Base-by-base conservation (phyloP, 2,113 vertebrate species). In the Sapajus apella region DNA sequence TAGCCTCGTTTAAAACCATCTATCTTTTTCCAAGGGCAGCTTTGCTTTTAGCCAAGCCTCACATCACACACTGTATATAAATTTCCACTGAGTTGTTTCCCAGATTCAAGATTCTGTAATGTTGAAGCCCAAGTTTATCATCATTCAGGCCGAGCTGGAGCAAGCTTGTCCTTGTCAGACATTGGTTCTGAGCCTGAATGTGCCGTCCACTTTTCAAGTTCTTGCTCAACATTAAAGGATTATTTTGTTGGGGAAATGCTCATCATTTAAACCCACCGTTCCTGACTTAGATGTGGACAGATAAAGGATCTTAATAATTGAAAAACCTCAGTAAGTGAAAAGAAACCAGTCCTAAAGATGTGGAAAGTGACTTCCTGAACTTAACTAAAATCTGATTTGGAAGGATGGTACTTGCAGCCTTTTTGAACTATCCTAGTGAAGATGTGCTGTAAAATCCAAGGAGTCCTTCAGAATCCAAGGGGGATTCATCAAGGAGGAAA, bases 31-130 rank as follows among this genome's bases (percentile, higher is more conserved):
- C 97, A 50, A 96, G 96, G 91, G 64, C 85, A 45, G 32, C 97
- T 96, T 92, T 93, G 96, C 77, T 97, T 95, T 96, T 88, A 95
- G 72, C 92, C 96, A 94, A 97, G 32, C 75, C 43, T 97, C 96
- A 96, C 23, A 58, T 56, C 4, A 18, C 47, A 8, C 25, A 2
- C 45, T 83, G 75, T 87, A 47, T 90, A 93, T 94, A 77, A 87
- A 96, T 77, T 79, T 97, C 56, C 94, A 52, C 93, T 93, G 87
- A 97, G 55, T 81, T 97, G 85, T 94, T 97, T 87, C 86, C 43
- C 79, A 93, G 85, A 87, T 68, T 70, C 79, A 79, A 79, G 87
- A 77, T 64, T 47, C 79, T 87, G 80, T 85, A 92, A 91, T 40
- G 88, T 52, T 30, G 87, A 96, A 83, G 85, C 73, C 76, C 37